These are phyloP conservation scores for Chydorus sphaericus DNA, from an alignment of 2,888 invertebrate species.

Conservation along the genomic window DNA sequence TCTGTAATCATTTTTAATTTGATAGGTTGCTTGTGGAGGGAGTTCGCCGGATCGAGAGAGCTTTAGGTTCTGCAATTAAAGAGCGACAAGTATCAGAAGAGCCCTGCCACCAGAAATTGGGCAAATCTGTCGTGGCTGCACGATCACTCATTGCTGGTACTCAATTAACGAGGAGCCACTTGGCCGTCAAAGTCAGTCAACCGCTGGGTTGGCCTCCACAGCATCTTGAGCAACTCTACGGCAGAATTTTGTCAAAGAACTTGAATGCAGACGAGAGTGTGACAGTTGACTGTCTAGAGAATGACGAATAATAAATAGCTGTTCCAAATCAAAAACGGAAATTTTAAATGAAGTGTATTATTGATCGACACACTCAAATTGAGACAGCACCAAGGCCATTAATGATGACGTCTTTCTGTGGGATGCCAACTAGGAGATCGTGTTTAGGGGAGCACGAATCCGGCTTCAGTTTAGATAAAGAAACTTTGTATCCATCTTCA, in stretches of 20 bases:
- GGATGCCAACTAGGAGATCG: conserved; percentile 59
- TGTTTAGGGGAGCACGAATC: conserved; percentile 81
- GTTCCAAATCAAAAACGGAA: too few species aligned
- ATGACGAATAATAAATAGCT: too few species aligned
- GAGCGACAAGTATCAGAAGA: conserved; percentile 41
- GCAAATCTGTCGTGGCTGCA: conserved; percentile 57
- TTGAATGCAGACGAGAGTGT: conserved; percentile 19
- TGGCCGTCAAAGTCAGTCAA: conserved; percentile 60
- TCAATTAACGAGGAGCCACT: conserved; percentile 38
- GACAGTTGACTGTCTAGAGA: not conserved
- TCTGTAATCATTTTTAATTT: not conserved
- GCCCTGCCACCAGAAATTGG: conserved; percentile 53
- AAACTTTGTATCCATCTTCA: conserved; percentile 57
- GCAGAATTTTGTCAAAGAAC: conserved; percentile 16
- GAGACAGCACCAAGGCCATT: too few species aligned
- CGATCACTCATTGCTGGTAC: conserved; percentile 41
- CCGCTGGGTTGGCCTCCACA: conserved; percentile 40
- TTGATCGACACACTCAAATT: too few species aligned
- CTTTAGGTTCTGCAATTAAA: conserved; percentile 40
- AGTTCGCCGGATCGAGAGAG: conserved; percentile 44
- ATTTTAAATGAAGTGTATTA: too few species aligned
- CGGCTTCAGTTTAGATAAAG: conserved; percentile 60
- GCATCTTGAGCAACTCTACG: conserved; percentile 18
- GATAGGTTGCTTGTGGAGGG: conserved; percentile 31
- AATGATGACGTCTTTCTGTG: too few species aligned